Conservation (phyloP, 1,140 invertebrate species). For the Tetramorium alpestre region DNA sequence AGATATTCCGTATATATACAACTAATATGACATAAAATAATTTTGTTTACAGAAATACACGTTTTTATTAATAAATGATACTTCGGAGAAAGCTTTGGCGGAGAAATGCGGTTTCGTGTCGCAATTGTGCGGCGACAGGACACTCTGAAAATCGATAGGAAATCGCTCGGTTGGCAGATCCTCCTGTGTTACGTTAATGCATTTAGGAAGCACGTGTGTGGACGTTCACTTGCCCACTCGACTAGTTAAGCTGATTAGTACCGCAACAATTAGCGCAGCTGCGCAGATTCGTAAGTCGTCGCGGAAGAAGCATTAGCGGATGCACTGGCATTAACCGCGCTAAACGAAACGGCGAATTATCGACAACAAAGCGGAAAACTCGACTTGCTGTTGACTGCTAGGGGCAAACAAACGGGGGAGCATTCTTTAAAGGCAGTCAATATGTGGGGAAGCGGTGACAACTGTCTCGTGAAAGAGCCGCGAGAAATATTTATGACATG, state of each 20-base stretch:
- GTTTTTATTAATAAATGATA: not conserved
- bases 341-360: slow-evolving; percentile 49
- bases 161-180: slow-evolving; percentile 23
- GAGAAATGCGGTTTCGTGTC: not conserved
- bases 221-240: slow-evolving; percentile 39
- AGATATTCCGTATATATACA: not conserved
- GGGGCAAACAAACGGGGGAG: slow-evolving; percentile 6
- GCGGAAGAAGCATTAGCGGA: slow-evolving; percentile 45
- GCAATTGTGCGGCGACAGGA: not conserved
- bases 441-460: not conserved
- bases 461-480: slow-evolving; percentile 22
- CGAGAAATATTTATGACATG: slow-evolving; percentile 7
- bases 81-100: not conserved
- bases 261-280: slow-evolving; percentile 57
- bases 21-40: not conserved
- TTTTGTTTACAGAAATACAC: not conserved
- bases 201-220: slow-evolving; percentile 53
- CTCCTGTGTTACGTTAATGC: slow-evolving; percentile 48
- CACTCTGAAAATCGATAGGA: slow-evolving; percentile 43
- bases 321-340: slow-evolving; percentile 37
- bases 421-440: not conserved
- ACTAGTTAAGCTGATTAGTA: slow-evolving; percentile 59
- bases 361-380: slow-evolving; percentile 53
- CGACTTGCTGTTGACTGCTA: not conserved
- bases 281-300: slow-evolving; percentile 55